Evolutionary conservation across 2,888 invertebrate genomes (phyloP), one percentile per base, ranked within the genome.

Genomic region (Hydriomena furcata): DNA sequence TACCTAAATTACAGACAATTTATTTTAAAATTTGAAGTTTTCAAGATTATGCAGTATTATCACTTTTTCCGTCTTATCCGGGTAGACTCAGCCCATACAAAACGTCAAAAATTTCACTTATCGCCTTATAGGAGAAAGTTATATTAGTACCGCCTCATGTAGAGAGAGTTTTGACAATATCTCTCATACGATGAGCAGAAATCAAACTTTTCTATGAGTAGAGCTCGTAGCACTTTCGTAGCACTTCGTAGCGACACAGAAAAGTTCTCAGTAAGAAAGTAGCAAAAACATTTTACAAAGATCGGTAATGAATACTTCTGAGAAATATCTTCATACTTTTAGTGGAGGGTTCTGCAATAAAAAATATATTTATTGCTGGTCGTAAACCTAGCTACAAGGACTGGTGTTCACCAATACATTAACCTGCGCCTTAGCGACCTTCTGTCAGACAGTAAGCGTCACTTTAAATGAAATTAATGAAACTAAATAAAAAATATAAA

Each of bases 281-380:
- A 12, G 30, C 41, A 32, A 41, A 41, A 41, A 31, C 23, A 41
- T 23, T 31, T 30, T 40, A 31, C n/a, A 23, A 27, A 31, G n/a
- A 41, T 41, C 41, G 2, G 28, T 40, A 41, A 31, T 41, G 23
- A n/a, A 12, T 41, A 31, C 31, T 37, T 37, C 27, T 5, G 37
- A 37, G 41, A 20, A 34, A 34, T 43, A 12, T 27, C 28, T 43
- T 35, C 43, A 35, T 34, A 43, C 35, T 28, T 35, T 42, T 32
- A 31, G 25, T 25, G 35, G 35, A 35, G 35, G 27, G 30, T 37
- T 31, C 23, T 45, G 31, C 24, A 10, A 24, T 37, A 11, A 30
- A 23, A 7, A 7, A 24, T 11, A 43, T 35, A 35, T 43, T 43
- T 40, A 40, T 43, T 43, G 25, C 10, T 12, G 27, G 12, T 11